Base-by-base conservation (phyloP, 2,888 invertebrate genomes). In the Lymantria dispar region DNA sequence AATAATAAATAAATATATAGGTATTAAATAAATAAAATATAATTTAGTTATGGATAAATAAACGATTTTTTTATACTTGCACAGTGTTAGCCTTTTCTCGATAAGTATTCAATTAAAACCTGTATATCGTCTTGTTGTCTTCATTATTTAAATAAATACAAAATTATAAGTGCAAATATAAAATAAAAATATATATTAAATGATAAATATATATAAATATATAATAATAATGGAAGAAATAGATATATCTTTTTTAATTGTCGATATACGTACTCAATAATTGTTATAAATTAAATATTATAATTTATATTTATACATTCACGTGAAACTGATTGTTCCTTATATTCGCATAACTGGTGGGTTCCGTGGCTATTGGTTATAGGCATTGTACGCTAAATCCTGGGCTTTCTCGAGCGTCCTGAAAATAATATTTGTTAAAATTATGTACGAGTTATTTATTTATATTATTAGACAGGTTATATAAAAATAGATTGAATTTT, bases 341-440 rank as follows among this genome's bases (percentile, higher is more conserved):
- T 68, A 60, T 55, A 62, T 60, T 60, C 68, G 68, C 52, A 58
- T 54, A 47, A 56, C 74, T 76, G 80, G 81, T 83, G 79, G 80
- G 78, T 70, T 75, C 54, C 52, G 55, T 69, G 70, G 62, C 75
- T 89, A 87, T 67, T 88, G 88, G 63, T 83, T 67, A 74, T 94
- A 92, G 38, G 93, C 93, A 64, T 92, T 92, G 86, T 94, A 94
- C 58, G 94, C 94, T 71, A 94, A 85, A 74, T 93, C 92, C 53
- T 93, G 91, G 50, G 90, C 80, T 60, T 85, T 87, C 62, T 91
- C 91, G 66, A 89, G 70, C 58, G 91, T 89, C 82, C 90, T 91
- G 86, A 45, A 49, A 58, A 60, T 5, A 15, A 37, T 49, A 3
- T n/a, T 22, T 5, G 5, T n/a, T n/a, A 29, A 47, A 14, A 49